phyloP scores from a whole-genome alignment of 1,140 invertebrate genomes.

The Psilanteris sp. region DNA sequence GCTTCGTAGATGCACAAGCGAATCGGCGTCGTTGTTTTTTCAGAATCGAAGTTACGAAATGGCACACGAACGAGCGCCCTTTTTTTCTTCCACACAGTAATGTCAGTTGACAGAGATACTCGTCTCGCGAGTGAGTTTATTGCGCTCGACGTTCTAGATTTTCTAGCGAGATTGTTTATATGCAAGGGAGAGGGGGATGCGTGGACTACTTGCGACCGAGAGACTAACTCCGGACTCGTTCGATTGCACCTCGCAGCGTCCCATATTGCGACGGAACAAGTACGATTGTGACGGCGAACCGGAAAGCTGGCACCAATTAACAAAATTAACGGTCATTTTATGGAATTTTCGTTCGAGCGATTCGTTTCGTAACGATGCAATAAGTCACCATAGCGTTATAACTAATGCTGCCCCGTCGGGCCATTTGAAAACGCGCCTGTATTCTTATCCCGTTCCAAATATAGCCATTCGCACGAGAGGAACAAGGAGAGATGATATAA shows the following conservation, averaged over 20 bases:
- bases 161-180: constrained; percentile 77
- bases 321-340: constrained; percentile 17
- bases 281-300: constrained; percentile 32
- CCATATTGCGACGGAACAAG: constrained; percentile 61
- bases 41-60: constrained; percentile 31
- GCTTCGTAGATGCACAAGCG: no score
- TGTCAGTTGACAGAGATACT: constrained; percentile 46
- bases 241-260: constrained; percentile 60
- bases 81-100: constrained; percentile 43
- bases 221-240: constrained; percentile 62
- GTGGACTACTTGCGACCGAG: constrained; percentile 73
- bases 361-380: no score
- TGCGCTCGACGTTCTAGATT: constrained; percentile 73
- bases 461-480: no score
- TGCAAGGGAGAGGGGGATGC: constrained; percentile 74
- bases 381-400: no score
- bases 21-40: no score
- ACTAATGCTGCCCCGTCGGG: no score
- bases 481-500: no score
- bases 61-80: constrained; percentile 17
- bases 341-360: not conserved
- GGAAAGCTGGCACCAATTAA: constrained; percentile 39
- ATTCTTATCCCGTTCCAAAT: no score
- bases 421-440: no score
- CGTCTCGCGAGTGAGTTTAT: constrained; percentile 64